Base-by-base conservation (phyloP, 1,140 invertebrate genomes). In the Drosophila novamexicana region DNA sequence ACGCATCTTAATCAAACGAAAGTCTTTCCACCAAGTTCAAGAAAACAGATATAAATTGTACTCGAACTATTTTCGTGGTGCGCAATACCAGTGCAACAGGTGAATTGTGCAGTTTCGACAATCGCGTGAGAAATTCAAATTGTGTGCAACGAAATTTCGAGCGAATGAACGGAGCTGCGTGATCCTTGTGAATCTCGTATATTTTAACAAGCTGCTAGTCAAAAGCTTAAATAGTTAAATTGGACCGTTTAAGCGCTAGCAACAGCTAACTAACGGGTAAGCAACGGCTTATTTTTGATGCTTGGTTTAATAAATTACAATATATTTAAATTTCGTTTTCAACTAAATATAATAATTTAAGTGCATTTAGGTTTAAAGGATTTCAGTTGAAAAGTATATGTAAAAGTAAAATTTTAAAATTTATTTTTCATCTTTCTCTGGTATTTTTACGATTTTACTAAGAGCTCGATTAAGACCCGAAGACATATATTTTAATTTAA, bases 51-150 rank as follows among this genome's bases (percentile, higher is more conserved):
- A 83, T 72, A 42, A 61, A 37, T 72, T 52, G 47, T 34, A n/a
- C 16, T 39, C n/a, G 36, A 16, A 59, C 40, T 34, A 40, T 66
- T 45, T 18, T 9, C 18, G 61, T 42, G 47, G 18, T 45, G 2
- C 29, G n/a, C 22, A 50, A 65, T 58, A 37, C 22, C 61, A 47
- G 80, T 88, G 84, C 75, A 73, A 67, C 64, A 79, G 84, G 84
- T 89, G 84, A 77, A 75, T 68, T 72, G 80, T 83, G 82, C 62
- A 53, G 62, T 75, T 64, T 81, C 65, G 75, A 81, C 65, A 77
- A 70, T 81, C 74, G 72, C 77, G 77, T 81, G 81, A 54, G 56
- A 22, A 71, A 57, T 37, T 52, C 72, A 70, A 39, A 36, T 58
- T 58, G 64, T 61, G 74, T 75, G 83, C 61, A 63, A 9, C 57